A percentile compares a stretch with the other conserved stretches of the same genome.
Conservation (phyloP, 2,888 invertebrate genomes). For the Drosophila mercatorum region DNA sequence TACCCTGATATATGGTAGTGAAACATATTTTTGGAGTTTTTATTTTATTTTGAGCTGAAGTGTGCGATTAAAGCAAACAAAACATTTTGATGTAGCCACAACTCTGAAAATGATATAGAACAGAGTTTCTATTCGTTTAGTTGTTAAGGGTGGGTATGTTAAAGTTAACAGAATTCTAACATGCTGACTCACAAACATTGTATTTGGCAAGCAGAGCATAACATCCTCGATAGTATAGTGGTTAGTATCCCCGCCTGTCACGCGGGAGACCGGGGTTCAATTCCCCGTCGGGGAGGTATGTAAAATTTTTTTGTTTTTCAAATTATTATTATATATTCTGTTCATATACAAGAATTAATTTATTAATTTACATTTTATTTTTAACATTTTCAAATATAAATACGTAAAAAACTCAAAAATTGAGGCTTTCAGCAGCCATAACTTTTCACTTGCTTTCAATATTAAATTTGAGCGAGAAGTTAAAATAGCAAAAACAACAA, state of each 20-base stretch:
- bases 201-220: accelerated
- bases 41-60: not conserved
- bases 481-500: not conserved
- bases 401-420: too few species aligned
- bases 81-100: not conserved
- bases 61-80: not conserved
- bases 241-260: conserved; percentile 60
- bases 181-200: not conserved
- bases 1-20: not conserved
- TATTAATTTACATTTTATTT: not conserved
- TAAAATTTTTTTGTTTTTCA: not conserved
- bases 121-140: not conserved
- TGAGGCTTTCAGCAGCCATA: not conserved
- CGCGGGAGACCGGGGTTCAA: conserved; percentile 61
- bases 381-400: not conserved
- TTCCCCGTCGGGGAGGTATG: conserved; percentile 40
- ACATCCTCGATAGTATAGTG: conserved; percentile 58
- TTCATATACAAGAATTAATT: not conserved
- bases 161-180: not conserved
- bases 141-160: not conserved
- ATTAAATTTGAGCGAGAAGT: conserved; percentile 4
- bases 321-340: not conserved
- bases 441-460: not conserved
- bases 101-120: not conserved
- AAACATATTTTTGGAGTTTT: not conserved